phyloP scores from a whole-genome alignment of 2,888 invertebrate species.

The Platynereis dumerilii region DNA sequence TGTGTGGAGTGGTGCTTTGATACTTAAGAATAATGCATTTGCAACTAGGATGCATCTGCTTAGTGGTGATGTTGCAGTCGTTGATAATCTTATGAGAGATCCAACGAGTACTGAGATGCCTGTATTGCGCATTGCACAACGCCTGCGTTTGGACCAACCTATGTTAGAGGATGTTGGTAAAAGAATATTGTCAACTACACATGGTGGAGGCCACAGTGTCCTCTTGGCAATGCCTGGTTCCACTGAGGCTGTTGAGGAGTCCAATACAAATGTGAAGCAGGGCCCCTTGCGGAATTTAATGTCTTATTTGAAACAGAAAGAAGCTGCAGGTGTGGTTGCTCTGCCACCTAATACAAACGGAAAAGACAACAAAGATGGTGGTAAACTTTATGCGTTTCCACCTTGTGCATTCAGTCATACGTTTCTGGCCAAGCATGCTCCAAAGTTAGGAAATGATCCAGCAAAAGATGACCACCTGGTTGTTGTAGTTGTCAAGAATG shows the following conservation, averaged over 20 bases:
- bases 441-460: constrained; percentile 82
- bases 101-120: constrained; percentile 78
- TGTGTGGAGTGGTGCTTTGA: constrained; percentile 94
- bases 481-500: constrained; percentile 83
- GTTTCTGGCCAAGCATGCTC: constrained; percentile 85
- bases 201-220: constrained; percentile 83
- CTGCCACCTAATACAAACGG: constrained; percentile 71
- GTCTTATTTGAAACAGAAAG: constrained; percentile 96
- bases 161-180: constrained; percentile 96
- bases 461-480: constrained; percentile 89
- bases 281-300: constrained; percentile 88
- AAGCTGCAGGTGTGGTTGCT: constrained; percentile 97
- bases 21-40: constrained; percentile 92
- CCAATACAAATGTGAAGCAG: constrained; percentile 43
- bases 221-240: constrained; percentile 88
- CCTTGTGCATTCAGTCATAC: constrained; percentile 96
- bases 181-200: constrained; percentile 79
- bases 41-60: constrained; percentile 94
- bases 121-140: constrained; percentile 91
- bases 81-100: constrained; percentile 93
- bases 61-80: constrained; percentile 91
- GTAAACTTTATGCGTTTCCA: constrained; percentile 95
- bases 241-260: constrained; percentile 75
- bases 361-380: constrained; percentile 83
- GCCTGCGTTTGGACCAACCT: constrained; percentile 87